These are phyloP conservation scores for Tineola bisselliella DNA, from an alignment of 2,888 invertebrate species.

Conservation along the genomic window DNA sequence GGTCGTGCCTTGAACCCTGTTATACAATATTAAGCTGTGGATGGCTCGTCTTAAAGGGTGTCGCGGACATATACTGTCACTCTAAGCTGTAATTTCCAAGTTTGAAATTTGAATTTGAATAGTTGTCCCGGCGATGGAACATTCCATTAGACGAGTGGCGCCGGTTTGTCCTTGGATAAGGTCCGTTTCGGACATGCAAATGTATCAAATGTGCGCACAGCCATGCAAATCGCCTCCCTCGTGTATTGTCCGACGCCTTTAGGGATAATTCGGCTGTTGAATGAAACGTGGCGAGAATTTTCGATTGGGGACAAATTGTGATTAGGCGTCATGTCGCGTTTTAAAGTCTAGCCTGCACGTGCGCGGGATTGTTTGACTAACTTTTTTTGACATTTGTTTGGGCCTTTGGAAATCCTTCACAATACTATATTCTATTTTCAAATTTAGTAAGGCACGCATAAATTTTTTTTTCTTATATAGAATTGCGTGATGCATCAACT, in stretches of 20 bases:
- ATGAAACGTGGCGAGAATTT: slow-evolving; percentile 45
- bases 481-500: neutral
- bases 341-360: neutral
- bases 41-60: neutral
- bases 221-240: slow-evolving; percentile 55
- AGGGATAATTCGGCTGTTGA: slow-evolving; percentile 44
- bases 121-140: slow-evolving; percentile 23
- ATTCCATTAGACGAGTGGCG: slow-evolving; percentile 44
- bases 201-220: slow-evolving; percentile 45
- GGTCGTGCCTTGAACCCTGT: neutral
- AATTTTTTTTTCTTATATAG: neutral
- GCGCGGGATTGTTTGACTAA: neutral
- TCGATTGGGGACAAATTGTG: slow-evolving; percentile 48
- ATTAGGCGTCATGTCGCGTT: slow-evolving; percentile 18
- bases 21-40: neutral
- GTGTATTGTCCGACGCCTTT: slow-evolving; percentile 59
- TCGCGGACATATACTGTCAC: neutral
- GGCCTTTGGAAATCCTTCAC: neutral
- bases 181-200: slow-evolving; percentile 55
- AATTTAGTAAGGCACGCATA: neutral
- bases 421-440: neutral
- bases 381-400: neutral
- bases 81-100: slow-evolving; percentile 16
- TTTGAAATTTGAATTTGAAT: slow-evolving; percentile 52
- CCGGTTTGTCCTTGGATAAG: slow-evolving; percentile 33